Conservation (phyloP, 1,140 invertebrate genomes). For the Brachystomella parvula region DNA sequence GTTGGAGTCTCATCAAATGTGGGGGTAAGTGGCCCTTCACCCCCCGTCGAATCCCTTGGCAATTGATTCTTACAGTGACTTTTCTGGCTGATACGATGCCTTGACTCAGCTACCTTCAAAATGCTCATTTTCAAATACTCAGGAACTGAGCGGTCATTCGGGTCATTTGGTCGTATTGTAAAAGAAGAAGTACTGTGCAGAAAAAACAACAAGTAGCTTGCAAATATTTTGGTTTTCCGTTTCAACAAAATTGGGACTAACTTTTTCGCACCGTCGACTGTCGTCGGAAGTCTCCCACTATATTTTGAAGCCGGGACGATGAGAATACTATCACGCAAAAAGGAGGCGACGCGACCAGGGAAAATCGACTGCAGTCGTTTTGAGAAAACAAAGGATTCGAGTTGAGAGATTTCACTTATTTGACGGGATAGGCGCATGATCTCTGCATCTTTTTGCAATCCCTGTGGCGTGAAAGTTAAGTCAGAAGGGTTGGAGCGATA, state of each 20-base stretch:
- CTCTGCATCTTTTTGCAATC: conserved; percentile 70
- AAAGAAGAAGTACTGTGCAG: conserved; percentile 22
- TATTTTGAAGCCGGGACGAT: conserved; percentile 23
- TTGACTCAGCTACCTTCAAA: conserved; percentile 21
- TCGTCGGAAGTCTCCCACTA: not conserved
- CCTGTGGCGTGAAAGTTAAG: conserved; percentile 38
- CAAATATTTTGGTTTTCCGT: not conserved
- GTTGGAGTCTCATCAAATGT: not conserved
- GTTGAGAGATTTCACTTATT: conserved; percentile 41
- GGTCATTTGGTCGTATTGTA: conserved; percentile 32
- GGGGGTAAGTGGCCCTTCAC: not conserved
- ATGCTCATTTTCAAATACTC: conserved; percentile 32
- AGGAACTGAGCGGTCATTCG: conserved; percentile 33
- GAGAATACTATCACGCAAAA: conserved; percentile 31
- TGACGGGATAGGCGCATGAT: conserved; percentile 66
- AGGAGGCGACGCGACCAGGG: conserved; percentile 25
- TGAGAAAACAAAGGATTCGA: conserved; percentile 36
- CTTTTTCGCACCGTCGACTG: conserved; percentile 2
- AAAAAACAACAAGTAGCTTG: not conserved
- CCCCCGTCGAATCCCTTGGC: not conserved
- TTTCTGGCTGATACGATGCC: conserved; percentile 24
- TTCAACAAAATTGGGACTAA: conserved; percentile 5
- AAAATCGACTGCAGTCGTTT: conserved; percentile 35
- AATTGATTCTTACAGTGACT: conserved; percentile 22
- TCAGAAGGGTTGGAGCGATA: not conserved